phyloP scores from a whole-genome alignment of 1,140 invertebrate species.

The Saccostrea echinata region DNA sequence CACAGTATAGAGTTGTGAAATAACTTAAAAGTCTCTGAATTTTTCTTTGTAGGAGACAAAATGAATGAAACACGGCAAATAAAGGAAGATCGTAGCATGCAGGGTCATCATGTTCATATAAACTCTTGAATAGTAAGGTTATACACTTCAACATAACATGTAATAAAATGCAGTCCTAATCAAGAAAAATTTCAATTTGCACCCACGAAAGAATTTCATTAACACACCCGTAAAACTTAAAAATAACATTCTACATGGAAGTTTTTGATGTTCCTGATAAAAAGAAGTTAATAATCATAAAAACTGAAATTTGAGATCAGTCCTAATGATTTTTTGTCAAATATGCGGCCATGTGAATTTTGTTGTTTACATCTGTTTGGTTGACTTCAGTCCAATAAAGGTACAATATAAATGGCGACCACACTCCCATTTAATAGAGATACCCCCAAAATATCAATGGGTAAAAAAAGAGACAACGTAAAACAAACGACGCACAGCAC shows the following conservation, averaged over 20 bases:
- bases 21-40: neutral
- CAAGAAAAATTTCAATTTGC: neutral
- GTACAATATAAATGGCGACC: neutral
- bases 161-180: neutral
- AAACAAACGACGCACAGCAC: neutral
- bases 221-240: neutral
- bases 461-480: neutral
- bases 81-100: neutral
- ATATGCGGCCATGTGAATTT: neutral
- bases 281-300: neutral
- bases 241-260: neutral
- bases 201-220: neutral
- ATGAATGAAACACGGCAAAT: neutral
- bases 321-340: neutral
- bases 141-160: neutral
- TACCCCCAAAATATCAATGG: neutral
- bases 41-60: slow-evolving; percentile 1
- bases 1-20: neutral
- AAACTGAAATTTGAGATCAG: slow-evolving; percentile 2
- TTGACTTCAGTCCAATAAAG: neutral
- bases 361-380: neutral
- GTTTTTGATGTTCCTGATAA: neutral
- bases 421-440: neutral
- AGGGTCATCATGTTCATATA: neutral
- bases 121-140: neutral